Percentiles rank a stretch among this genome's conserved stretches.
Conservation (phyloP, 2,888 invertebrate genomes). For the Ectropis crepuscularia region DNA sequence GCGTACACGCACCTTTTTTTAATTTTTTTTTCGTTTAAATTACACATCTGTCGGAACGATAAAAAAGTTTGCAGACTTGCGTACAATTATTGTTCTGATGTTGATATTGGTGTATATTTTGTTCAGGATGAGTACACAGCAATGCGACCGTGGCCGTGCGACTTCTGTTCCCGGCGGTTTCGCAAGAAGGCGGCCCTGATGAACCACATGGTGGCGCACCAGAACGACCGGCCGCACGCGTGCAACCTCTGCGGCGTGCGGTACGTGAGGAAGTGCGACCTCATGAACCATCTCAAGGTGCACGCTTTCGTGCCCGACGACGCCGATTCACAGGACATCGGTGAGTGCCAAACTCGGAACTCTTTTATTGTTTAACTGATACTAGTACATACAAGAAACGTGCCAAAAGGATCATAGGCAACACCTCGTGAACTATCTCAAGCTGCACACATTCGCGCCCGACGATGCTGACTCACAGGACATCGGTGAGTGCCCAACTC, state of each 20-base stretch:
- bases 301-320: conserved; percentile 91
- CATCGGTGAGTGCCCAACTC: no score
- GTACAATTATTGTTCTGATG: not conserved
- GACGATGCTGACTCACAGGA: no score
- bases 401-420: no score
- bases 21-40: no score
- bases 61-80: no score
- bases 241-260: conserved; percentile 93
- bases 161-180: conserved; percentile 93
- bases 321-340: conserved; percentile 83
- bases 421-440: conserved; percentile 3
- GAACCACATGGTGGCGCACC: conserved; percentile 95
- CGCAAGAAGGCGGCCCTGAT: conserved; percentile 93
- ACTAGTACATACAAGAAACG: no score
- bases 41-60: not conserved
- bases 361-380: no score
- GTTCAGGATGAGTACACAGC: conserved; percentile 88
- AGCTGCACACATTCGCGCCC: no score
- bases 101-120: conserved; percentile 29
- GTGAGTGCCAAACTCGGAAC: conserved; percentile 55
- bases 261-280: conserved; percentile 91
- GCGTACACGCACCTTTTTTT: no score
- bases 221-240: conserved; percentile 92
- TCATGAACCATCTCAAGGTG: conserved; percentile 93
- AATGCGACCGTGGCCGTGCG: conserved; percentile 92